Base-by-base conservation (phyloP, 2,888 invertebrate species). In the Nipponacmea schrenckii region DNA sequence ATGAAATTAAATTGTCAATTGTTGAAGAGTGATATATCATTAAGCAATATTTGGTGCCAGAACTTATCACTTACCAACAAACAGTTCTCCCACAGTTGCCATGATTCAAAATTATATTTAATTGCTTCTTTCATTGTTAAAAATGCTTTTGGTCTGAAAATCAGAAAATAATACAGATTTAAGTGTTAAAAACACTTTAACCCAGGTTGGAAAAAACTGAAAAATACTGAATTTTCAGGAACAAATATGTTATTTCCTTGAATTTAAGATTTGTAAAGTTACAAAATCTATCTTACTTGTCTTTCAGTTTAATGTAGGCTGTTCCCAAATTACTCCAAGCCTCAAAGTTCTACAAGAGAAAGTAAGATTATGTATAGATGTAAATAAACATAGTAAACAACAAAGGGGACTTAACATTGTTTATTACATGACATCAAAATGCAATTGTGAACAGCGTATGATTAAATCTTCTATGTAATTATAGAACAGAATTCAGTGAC, bases 301-400 rank as follows among this genome's bases (percentile, higher is more conserved):
- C 94, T 0, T 94, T 94, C 69, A 94, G 91, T 84, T 95, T 94
- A 12, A 97, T 93, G 82, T 97, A 96, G 3, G 96, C 95, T 85
- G 97, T 96, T 17, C 97, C 96, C 73, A 99, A 90, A 89, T 99
- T 99, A 89, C 97, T 98, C 99, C 98, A 99, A 0, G 96, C 96
- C 90, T 98, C 97, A 88, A 96, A 98, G 70, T 94, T 94, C 87
- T 90, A 79, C 7, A 82, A 81, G 64, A 50, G 68, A 70, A 62
- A 14, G 26, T 46, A 62, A 48, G 7, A 67, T 31, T n/a, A 68
- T 64, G 7, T 39, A 7, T 39, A 39, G 7, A 39, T 39, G 39
- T 8, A 39, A 39, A 39, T 8, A 1, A 39, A 5, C 39, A 5
- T 8, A 39, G 39, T 1, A 39, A 39, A 39, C 10, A 39, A 39